A percentile compares a stretch with the other conserved stretches of the same genome.
These are phyloP conservation scores for Chaetodon trifascialis DNA, from an alignment of 2,113 vertebrate genomes.

Conservation along the genomic window DNA sequence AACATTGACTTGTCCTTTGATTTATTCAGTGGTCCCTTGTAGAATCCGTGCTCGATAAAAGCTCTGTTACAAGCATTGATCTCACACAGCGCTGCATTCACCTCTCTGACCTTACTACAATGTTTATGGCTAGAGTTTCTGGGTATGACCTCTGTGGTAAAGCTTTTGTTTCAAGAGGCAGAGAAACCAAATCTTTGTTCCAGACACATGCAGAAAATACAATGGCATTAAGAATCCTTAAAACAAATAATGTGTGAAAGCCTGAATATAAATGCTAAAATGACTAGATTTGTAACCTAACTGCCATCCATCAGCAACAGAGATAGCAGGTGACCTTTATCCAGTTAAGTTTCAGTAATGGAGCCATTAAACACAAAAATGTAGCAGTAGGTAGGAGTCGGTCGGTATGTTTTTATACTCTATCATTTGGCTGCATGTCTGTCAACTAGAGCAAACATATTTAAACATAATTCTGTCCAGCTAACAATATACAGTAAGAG, in stretches of 20 bases:
- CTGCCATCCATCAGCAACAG: not conserved
- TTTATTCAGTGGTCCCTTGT: not conserved
- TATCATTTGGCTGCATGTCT: not conserved
- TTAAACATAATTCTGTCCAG: not conserved
- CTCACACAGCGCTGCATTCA: constrained; percentile 6
- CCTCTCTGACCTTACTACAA: constrained; percentile 10
- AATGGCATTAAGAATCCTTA: not conserved
- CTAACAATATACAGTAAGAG: not conserved
- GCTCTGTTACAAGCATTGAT: constrained; percentile 1
- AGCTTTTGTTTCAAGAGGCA: constrained; percentile 2
- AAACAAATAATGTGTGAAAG: not conserved
- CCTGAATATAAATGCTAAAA: not conserved
- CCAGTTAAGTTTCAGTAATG: not conserved
- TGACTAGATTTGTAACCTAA: not conserved
- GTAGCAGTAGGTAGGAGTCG: not conserved
- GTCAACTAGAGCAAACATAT: not conserved
- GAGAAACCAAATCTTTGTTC: not conserved
- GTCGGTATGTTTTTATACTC: not conserved
- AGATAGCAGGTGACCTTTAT: not conserved
- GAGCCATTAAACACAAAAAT: not conserved
- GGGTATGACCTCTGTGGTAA: not conserved
- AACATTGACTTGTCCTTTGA: not conserved
- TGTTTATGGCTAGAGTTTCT: constrained; percentile 10
- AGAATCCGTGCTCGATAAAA: not conserved
- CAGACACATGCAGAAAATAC: not conserved